Evolutionary conservation across 2,888 invertebrate species (phyloP).

Genomic region (Schizaphis graminum): DNA sequence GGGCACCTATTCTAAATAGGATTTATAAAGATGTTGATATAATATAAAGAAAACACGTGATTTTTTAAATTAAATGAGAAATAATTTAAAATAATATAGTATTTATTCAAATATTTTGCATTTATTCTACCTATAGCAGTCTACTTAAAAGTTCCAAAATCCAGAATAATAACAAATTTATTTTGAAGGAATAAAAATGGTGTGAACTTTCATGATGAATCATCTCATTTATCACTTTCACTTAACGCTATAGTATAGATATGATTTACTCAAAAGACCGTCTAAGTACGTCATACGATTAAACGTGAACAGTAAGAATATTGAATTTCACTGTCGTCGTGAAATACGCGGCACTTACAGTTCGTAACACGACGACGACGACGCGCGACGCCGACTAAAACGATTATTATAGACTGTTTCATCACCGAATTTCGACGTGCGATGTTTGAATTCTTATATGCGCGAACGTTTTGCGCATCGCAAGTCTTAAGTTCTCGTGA

Average conservation of each 20-base stretch:
- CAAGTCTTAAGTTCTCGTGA: background rate
- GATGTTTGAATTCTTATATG: background rate
- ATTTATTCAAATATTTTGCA: background rate
- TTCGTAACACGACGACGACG: background rate
- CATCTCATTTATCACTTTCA: background rate
- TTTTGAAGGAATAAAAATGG: background rate
- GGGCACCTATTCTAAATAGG: background rate
- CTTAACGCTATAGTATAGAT: background rate
- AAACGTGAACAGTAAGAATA: background rate
- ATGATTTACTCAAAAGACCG: background rate
- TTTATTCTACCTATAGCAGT: background rate
- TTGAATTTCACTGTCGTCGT: background rate
- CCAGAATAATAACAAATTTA: background rate
- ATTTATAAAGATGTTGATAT: background rate
- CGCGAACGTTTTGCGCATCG: background rate
- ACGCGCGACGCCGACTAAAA: background rate
- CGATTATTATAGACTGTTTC: background rate
- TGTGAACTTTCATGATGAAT: background rate
- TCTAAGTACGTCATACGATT: background rate
- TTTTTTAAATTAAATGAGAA: background rate
- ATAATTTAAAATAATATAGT: background rate
- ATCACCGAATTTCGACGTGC: background rate
- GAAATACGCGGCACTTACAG: background rate
- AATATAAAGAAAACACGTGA: background rate
- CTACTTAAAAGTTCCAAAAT: background rate